Conservation (phyloP, 1,140 invertebrate genomes). For the Stegodyphus mimosarum region DNA sequence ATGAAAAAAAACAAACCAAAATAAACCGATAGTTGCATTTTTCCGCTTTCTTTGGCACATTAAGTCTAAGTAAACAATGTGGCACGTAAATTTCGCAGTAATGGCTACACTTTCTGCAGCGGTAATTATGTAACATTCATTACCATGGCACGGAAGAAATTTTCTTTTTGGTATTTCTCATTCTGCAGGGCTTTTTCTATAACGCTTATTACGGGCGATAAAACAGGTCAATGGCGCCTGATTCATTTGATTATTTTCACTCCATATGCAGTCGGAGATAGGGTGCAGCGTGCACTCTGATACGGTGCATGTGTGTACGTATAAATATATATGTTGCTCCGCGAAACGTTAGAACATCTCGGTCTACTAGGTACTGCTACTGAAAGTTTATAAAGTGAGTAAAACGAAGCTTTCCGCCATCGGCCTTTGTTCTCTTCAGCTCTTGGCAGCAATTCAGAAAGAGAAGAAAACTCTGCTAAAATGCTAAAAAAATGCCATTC, state of each 20-base stretch:
- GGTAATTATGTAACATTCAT: conserved; percentile 34
- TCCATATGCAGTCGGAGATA: conserved; percentile 36
- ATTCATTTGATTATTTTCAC: conserved; percentile 46
- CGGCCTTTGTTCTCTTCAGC: too few species aligned
- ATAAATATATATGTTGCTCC: too few species aligned
- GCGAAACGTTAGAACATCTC: too few species aligned
- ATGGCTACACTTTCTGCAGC: conserved; percentile 14
- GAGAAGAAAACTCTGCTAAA: too few species aligned
- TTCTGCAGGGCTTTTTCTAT: background rate
- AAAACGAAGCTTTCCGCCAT: too few species aligned
- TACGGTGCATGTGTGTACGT: too few species aligned
- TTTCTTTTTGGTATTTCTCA: background rate
- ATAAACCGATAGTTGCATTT: too few species aligned
- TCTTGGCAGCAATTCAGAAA: too few species aligned
- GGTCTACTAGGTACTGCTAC: too few species aligned
- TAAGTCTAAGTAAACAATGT: conserved; percentile 26
- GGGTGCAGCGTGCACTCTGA: background rate
- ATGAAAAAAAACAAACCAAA: too few species aligned
- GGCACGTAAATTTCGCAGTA: conserved; percentile 17
- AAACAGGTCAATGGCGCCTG: conserved; percentile 30
- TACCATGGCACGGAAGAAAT: conserved; percentile 3
- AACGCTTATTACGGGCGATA: conserved; percentile 21
- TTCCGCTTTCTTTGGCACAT: conserved; percentile 16
- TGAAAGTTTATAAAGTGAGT: too few species aligned
- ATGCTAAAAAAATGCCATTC: too few species aligned